Evolutionary conservation across 2,797 vertebrate genomes (phyloP), one percentile per base, ranked within the genome.

Genomic region (Phalloptychus januarius): DNA sequence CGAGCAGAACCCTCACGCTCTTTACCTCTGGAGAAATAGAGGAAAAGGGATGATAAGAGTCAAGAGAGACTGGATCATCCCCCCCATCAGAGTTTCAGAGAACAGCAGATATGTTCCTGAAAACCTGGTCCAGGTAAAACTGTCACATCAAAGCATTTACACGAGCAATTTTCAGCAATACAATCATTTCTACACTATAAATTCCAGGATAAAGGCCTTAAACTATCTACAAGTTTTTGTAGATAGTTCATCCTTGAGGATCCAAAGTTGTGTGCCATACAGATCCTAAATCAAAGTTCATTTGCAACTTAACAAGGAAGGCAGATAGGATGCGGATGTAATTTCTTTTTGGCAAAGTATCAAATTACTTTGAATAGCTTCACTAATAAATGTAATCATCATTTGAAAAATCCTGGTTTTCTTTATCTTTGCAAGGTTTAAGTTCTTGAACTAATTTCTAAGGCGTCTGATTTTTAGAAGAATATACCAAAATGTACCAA

Each of bases 1-100:
- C 33, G 85, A 87, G 52, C 74, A 76, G 31, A 76, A 79, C 58
- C 88, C 87, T 76, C 86, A 48, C 1, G 79, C 81, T 33, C 77
- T 97, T 75, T 76, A 91, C 75, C 95, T 90, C 46, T 97, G 96
- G 97, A 88, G 56, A 87, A 88, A 75, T 56, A 78, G 72, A 46
- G 81, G 84, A 1, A 72, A 65, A 0, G 89, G 91, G 0, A 8
- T 74, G 0, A 77, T 92, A 75, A 91, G 98, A 65, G 95, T 98
- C 81, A 97, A 97, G 87, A 95, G 98, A 85, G 98, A 99, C 86
- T 99, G 98, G 98, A 98, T 99, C 88, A 99, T 99, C 79, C 98
- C 98, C 25, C 97, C 97, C 38, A 99, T 99, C 93, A 96, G 97
- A 0, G 96, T 99, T 67, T 94, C 96, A 0, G 98, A 99, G 94